Evolutionary conservation across 30 jellyfish, hydroid and myxozoan genomes (phyloP), one percentile per base, ranked within the genome.

Genomic region (Turritopsis rubra): DNA sequence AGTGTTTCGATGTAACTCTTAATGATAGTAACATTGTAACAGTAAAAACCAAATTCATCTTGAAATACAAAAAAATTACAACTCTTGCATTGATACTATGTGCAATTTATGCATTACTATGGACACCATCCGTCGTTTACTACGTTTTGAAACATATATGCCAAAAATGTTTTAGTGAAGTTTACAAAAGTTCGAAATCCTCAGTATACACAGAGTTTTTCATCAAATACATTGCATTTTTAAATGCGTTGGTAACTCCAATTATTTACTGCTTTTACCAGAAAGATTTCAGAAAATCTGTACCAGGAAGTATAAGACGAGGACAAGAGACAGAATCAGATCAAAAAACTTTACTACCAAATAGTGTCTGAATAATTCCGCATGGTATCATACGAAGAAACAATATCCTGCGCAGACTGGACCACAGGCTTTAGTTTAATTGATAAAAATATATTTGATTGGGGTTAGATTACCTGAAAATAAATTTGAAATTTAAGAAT

Each of bases 101-200:
- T 30, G 41, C 24, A 17, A n/a, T 29, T n/a, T 74, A 74, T 1
- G 54, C 65, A n/a, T 74, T 74, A 9, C 82, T 74, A 23, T 74
- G 82, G 82, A 21, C 41, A 30, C 82, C 82, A 29, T 74, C 82
- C 13, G 82, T 74, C 24, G 24, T 27, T 29, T 74, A 74, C 65
- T 74, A 74, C 82, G 65, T 30, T 71, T 24, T 74, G 24, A 21
- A 24, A 24, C 82, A 29, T 21, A 52, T 29, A 24, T 74, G 82
- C 0, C 82, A 29, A 9, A n/a, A 27, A 30, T 74, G 82, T 74
- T 74, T 74, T 24, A 26, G 72, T 23, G 65, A 74, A 29, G 26
- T 13, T 30, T 74, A 29, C 65, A 29, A 74, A 74, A 52, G 41
- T 16, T 24, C 82, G 18, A 9, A 52, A n/a, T 9, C 27, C 18